These are phyloP conservation scores for Coecobrya sp. DNA, from an alignment of 2,888 invertebrate species.

Conservation along the genomic window DNA sequence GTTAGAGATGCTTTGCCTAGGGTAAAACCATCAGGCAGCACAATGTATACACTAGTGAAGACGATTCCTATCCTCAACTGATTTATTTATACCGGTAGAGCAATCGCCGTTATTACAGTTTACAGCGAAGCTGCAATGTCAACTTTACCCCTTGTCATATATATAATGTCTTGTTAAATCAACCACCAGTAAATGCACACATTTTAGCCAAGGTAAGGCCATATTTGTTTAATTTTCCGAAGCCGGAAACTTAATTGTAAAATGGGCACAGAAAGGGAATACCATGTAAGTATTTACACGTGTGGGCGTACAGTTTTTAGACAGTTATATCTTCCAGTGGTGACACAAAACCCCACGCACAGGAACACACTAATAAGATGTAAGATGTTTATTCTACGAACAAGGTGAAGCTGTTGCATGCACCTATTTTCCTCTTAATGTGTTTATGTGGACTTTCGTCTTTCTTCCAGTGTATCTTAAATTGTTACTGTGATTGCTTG, in stretches of 20 bases:
- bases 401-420: constrained; percentile 42
- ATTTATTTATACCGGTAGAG: constrained; percentile 29
- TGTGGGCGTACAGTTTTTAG: constrained; percentile 29
- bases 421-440: neutral
- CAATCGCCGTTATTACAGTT: constrained; percentile 39
- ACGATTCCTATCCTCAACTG: neutral
- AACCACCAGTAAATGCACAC: constrained; percentile 23
- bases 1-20: neutral
- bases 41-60: neutral
- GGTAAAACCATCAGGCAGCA: neutral
- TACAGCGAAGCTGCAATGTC: constrained; percentile 24
- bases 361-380: constrained; percentile 38
- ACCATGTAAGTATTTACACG: neutral
- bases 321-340: constrained; percentile 42
- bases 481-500: constrained; percentile 45
- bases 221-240: constrained; percentile 26
- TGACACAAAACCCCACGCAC: constrained; percentile 43
- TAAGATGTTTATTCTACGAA: constrained; percentile 46
- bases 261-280: neutral
- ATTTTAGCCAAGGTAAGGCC: neutral
- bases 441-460: neutral
- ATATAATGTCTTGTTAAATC: constrained; percentile 31
- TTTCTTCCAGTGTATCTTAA: neutral
- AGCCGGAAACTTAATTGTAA: neutral
- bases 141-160: neutral